Evolutionary conservation across 1,140 invertebrate genomes (phyloP).

Genomic region (Panagrolaimus sp.): DNA sequence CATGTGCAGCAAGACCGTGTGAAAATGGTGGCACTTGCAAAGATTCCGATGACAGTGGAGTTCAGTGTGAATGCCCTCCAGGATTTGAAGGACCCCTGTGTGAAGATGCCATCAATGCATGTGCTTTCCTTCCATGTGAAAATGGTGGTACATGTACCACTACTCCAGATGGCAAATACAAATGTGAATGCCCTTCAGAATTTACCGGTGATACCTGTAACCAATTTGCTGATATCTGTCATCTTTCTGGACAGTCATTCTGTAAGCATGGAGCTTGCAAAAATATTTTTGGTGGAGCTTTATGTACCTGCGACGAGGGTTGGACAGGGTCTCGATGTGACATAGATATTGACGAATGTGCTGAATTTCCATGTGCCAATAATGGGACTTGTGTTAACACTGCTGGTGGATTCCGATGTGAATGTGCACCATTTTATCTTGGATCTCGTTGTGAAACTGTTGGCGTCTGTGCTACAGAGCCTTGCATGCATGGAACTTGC

Average conservation of each 20-base stretch:
- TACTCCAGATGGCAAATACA: not conserved
- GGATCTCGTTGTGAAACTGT: slow-evolving; percentile 46
- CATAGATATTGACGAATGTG: slow-evolving; percentile 38
- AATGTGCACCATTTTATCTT: slow-evolving; percentile 42
- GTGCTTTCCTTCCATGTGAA: not conserved
- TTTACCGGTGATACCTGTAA: not conserved
- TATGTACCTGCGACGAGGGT: slow-evolving; percentile 40
- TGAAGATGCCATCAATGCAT: slow-evolving; percentile 19
- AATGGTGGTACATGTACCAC: not conserved
- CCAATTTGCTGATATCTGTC: slow-evolving; percentile 7
- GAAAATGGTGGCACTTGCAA: slow-evolving; percentile 37
- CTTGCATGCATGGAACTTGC: slow-evolving; percentile 48
- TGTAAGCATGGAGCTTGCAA: slow-evolving; percentile 17
- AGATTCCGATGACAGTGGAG: not conserved
- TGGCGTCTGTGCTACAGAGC: slow-evolving; percentile 40
- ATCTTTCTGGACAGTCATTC: not conserved
- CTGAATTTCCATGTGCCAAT: slow-evolving; percentile 45
- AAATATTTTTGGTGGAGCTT: slow-evolving; percentile 31
- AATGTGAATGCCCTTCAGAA: not conserved
- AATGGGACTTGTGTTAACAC: slow-evolving; percentile 39
- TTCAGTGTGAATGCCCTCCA: slow-evolving; percentile 16
- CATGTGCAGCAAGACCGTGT: slow-evolving; percentile 29
- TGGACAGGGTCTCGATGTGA: slow-evolving; percentile 40
- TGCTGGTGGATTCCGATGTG: slow-evolving; percentile 31
- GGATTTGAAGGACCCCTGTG: slow-evolving; percentile 25